A percentile compares a stretch with the other conserved stretches of the same genome.
Conservation (phyloP, 2,113 vertebrate genomes). For the Pseudolaguvia tuberculata region DNA sequence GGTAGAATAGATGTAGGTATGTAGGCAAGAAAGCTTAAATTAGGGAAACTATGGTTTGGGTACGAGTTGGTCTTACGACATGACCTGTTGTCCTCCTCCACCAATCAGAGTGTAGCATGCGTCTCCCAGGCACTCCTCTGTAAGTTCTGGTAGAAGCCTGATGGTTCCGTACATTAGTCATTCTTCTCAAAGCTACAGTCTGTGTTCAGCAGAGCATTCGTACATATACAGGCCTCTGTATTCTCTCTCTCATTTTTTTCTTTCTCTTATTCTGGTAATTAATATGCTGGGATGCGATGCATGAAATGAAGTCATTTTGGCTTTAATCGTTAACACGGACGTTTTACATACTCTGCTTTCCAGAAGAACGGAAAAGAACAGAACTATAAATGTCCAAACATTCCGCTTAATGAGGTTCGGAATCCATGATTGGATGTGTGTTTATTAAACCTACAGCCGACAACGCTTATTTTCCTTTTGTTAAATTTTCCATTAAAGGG, state of each 20-base stretch:
- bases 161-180: conserved; percentile 17
- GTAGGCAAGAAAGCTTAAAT: no score
- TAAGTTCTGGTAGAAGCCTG: not conserved
- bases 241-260: not conserved
- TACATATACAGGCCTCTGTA: conserved; percentile 6
- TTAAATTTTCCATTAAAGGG: no score
- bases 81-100: no score
- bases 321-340: conserved; percentile 13
- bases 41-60: no score
- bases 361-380: conserved; percentile 17
- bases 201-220: conserved; percentile 21
- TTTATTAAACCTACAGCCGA: not conserved
- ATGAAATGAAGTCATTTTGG: conserved; percentile 33
- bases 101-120: not conserved
- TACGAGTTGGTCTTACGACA: no score
- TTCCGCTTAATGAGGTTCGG: conserved; percentile 1
- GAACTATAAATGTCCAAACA: not conserved
- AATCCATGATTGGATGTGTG: not conserved
- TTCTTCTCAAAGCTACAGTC: conserved; percentile 6
- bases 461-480: not conserved
- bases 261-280: conserved; percentile 2
- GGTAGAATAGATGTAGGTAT: no score
- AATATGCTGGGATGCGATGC: conserved; percentile 33
- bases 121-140: not conserved
- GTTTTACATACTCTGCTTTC: conserved; percentile 9